A percentile compares a stretch with the other conserved stretches of the same genome.
phyloP scores from a whole-genome alignment of 2,888 invertebrate genomes.

The Crioceris asparagi region DNA sequence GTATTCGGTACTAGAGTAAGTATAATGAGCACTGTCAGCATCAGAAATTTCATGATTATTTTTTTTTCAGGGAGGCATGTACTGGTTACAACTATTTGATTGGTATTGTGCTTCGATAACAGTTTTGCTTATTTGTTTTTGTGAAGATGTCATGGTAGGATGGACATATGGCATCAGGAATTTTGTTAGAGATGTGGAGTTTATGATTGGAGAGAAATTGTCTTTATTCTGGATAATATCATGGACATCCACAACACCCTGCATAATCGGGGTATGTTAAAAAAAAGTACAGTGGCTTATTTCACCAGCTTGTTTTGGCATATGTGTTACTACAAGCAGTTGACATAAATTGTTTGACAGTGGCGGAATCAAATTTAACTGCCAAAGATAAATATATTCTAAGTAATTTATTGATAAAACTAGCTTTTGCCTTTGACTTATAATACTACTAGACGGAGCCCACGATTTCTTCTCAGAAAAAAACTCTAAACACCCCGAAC shows the following conservation, averaged over 20 bases:
- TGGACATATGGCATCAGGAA: slow-evolving; percentile 68
- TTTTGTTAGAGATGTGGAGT: slow-evolving; percentile 55
- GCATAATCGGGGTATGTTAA: slow-evolving; percentile 49
- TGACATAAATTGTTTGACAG: too few species aligned
- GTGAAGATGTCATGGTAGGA: slow-evolving; percentile 69
- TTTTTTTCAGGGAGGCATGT: slow-evolving; percentile 65
- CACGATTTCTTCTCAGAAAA: too few species aligned
- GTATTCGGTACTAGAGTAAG: slow-evolving; percentile 66
- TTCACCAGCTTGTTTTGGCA: too few species aligned
- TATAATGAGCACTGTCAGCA: slow-evolving; percentile 12
- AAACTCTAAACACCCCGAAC: too few species aligned
- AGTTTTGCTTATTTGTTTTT: slow-evolving; percentile 63
- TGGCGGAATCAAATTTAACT: too few species aligned
- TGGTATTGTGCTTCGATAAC: slow-evolving; percentile 79
- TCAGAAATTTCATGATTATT: neutral
- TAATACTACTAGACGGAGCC: too few species aligned
- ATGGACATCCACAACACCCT: slow-evolving; percentile 63
- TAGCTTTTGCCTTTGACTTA: too few species aligned
- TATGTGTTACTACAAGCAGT: too few species aligned
- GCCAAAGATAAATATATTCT: too few species aligned
- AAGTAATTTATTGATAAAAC: too few species aligned
- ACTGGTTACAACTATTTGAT: slow-evolving; percentile 71
- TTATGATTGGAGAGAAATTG: slow-evolving; percentile 57
- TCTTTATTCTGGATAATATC: slow-evolving; percentile 55
- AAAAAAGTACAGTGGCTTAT: too few species aligned